phyloP scores from a whole-genome alignment of 2,888 invertebrate species.

The Hecatera dysodea region DNA sequence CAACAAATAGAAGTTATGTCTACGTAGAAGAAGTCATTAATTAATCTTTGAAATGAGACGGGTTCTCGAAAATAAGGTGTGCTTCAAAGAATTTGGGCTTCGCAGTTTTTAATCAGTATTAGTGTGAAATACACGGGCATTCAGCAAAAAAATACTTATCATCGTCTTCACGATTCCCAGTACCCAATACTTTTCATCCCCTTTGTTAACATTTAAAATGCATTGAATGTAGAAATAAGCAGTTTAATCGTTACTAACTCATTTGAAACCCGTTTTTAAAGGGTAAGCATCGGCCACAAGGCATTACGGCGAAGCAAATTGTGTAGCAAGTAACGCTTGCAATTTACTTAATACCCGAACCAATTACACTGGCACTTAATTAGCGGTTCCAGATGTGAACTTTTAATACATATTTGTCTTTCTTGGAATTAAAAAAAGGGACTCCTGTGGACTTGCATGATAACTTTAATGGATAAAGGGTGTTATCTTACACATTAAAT shows the following conservation, averaged over 20 bases:
- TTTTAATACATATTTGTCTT: slow-evolving; percentile 53
- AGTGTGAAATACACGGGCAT: slow-evolving; percentile 16
- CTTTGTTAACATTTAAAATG: slow-evolving; percentile 42
- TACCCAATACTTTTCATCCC: slow-evolving; percentile 33
- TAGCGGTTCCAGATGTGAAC: slow-evolving; percentile 54
- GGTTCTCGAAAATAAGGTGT: slow-evolving; percentile 3
- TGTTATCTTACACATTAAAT: slow-evolving; percentile 17
- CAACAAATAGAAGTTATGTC: slow-evolving; percentile 24
- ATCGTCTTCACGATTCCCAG: slow-evolving; percentile 24
- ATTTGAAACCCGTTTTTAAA: slow-evolving; percentile 61
- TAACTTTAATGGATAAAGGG: slow-evolving; percentile 19
- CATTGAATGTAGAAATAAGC: slow-evolving; percentile 40
- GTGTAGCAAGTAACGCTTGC: slow-evolving; percentile 53
- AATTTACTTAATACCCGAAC: slow-evolving; percentile 57
- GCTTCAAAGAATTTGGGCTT: slow-evolving; percentile 27
- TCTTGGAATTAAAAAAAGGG: slow-evolving; percentile 47
- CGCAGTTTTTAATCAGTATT: slow-evolving; percentile 25
- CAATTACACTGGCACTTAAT: slow-evolving; percentile 63
- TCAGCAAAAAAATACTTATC: slow-evolving; percentile 19
- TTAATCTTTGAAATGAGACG: not conserved
- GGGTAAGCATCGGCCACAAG: slow-evolving; percentile 27
- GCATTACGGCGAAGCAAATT: slow-evolving; percentile 44
- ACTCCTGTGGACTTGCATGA: slow-evolving; percentile 8
- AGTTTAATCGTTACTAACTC: slow-evolving; percentile 39
- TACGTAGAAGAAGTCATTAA: slow-evolving; percentile 12